These are phyloP conservation scores for Heptranchias perlo DNA, from an alignment of 2,113 vertebrate genomes.

Conservation along the genomic window DNA sequence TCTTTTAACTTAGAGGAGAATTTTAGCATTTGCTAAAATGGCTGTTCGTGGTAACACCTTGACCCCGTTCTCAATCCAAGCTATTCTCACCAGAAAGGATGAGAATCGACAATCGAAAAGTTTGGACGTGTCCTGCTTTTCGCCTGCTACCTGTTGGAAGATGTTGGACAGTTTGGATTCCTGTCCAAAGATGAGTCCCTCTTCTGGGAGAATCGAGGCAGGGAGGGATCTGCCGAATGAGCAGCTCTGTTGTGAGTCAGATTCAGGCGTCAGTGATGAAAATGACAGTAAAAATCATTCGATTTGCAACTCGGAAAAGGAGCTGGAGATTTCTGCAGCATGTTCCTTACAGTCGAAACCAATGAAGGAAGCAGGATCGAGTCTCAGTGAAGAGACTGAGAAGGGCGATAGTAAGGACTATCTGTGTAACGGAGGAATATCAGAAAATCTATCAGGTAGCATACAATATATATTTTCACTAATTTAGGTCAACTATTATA, in stretches of 20 bases:
- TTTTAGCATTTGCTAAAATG: slow-evolving; percentile 58
- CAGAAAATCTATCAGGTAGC: slow-evolving; percentile 19
- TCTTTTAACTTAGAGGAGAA: background rate
- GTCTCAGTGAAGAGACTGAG: background rate
- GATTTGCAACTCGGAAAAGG: slow-evolving; percentile 53
- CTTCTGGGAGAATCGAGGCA: slow-evolving; percentile 47
- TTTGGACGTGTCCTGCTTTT: slow-evolving; percentile 57
- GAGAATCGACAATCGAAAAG: slow-evolving; percentile 61
- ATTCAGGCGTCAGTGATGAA: slow-evolving; percentile 73
- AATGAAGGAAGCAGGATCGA: background rate
- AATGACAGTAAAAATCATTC: slow-evolving; percentile 58
- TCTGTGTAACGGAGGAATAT: background rate
- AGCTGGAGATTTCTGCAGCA: slow-evolving; percentile 38
- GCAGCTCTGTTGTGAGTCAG: slow-evolving; percentile 66
- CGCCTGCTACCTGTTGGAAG: slow-evolving; percentile 43
- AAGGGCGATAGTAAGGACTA: background rate
- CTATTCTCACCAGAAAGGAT: slow-evolving; percentile 85
- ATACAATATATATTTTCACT: background rate
- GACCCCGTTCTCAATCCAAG: slow-evolving; percentile 89
- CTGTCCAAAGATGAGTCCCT: slow-evolving; percentile 62
- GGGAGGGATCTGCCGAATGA: slow-evolving; percentile 52
- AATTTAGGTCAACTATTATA: no score
- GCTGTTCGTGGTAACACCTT: slow-evolving; percentile 70
- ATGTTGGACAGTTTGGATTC: slow-evolving; percentile 70
- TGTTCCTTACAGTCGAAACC: background rate